Percentiles rank a stretch among this genome's conserved stretches.
Conservation (phyloP, 2,888 invertebrate genomes). For the Drosophila diplacantha region DNA sequence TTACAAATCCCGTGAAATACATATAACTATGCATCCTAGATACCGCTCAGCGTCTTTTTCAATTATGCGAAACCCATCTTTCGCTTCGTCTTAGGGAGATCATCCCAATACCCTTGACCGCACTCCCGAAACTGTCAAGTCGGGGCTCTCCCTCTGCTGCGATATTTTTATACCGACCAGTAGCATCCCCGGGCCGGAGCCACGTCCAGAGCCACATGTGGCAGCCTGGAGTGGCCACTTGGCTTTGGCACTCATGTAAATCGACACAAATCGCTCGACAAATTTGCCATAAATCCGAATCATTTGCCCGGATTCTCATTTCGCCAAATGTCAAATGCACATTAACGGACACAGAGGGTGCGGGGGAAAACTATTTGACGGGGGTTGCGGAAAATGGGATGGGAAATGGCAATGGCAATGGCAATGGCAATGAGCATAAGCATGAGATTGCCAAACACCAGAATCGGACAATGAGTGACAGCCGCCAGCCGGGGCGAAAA, state of each 20-base stretch:
- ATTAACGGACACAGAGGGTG: conserved; percentile 50
- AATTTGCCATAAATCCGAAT: conserved; percentile 70
- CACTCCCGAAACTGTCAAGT: conserved; percentile 4
- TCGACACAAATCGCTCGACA: conserved; percentile 69
- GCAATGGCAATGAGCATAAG: conserved; percentile 8
- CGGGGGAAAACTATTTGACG: conserved; percentile 46
- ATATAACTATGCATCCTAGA: neutral
- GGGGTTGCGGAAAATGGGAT: conserved; percentile 38
- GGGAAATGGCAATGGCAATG: conserved; percentile 9
- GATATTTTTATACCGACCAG: neutral
- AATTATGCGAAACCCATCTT: neutral
- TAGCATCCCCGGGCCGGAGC: neutral
- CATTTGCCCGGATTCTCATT: conserved; percentile 72
- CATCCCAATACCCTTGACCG: conserved; percentile 5
- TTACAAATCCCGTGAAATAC: neutral
- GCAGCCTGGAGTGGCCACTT: conserved; percentile 66
- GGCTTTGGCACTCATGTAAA: conserved; percentile 71
- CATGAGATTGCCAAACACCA: conserved; percentile 46
- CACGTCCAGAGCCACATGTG: conserved; percentile 31
- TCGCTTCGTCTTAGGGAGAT: neutral
- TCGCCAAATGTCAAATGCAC: conserved; percentile 69
- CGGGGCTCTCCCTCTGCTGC: neutral
- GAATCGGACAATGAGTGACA: conserved; percentile 21
- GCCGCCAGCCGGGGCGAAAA: conserved; percentile 41
- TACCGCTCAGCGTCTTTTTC: neutral